Percentiles rank a stretch among this genome's conserved stretches.
Conservation (phyloP, 2,113 vertebrate species). For the Gavialis gangeticus region DNA sequence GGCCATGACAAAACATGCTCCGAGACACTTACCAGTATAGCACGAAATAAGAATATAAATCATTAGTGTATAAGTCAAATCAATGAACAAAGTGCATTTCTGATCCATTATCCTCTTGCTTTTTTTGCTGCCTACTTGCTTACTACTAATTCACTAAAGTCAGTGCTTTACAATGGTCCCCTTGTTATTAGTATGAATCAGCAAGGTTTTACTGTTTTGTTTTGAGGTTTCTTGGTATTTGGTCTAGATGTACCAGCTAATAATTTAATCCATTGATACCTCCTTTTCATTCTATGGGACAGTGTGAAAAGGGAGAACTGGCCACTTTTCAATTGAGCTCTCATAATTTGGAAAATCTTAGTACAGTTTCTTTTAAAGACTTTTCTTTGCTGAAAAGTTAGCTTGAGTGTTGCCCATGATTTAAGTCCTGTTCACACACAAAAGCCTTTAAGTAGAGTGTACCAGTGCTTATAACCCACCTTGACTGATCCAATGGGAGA, state of each 20-base stretch:
- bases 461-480: slow-evolving; percentile 1
- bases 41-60: not conserved
- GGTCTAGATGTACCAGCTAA: not conserved
- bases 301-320: not conserved
- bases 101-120: not conserved
- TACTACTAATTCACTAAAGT: not conserved
- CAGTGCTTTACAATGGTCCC: not conserved
- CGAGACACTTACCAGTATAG: not conserved
- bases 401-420: not conserved
- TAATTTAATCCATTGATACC: not conserved
- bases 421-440: slow-evolving; percentile 14
- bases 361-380: slow-evolving; percentile 10
- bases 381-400: not conserved
- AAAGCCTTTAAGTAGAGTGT: not conserved
- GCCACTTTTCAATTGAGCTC: slow-evolving; percentile 1
- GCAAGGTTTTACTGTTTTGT: not conserved
- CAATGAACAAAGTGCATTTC: not conserved
- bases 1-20: not conserved
- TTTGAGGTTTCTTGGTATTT: not conserved
- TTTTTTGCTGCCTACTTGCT: not conserved
- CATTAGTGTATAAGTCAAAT: not conserved
- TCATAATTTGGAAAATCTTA: slow-evolving; percentile 1
- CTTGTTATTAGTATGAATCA: not conserved
- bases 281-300: not conserved
- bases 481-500: not conserved